These are phyloP conservation scores for Phaetusa simplex DNA, from an alignment of 2,113 vertebrate species.

Conservation along the genomic window DNA sequence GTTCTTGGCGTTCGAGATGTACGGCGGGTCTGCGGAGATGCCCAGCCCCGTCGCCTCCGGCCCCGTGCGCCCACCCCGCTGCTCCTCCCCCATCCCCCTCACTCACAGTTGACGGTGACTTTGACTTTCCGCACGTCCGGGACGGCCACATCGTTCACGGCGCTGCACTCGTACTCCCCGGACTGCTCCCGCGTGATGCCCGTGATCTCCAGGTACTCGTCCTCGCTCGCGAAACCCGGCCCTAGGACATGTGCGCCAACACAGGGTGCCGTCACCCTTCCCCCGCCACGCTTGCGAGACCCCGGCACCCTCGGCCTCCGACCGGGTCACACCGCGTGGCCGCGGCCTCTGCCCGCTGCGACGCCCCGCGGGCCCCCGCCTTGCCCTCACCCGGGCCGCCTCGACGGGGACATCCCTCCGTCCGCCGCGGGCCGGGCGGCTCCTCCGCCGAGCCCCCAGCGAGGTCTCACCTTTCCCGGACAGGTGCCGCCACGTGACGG, in stretches of 20 bases:
- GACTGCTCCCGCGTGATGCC: conserved; percentile 93
- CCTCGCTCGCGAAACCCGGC: conserved; percentile 86
- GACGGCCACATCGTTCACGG: conserved; percentile 89
- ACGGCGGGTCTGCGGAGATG: conserved; percentile 84
- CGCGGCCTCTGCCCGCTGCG: not conserved
- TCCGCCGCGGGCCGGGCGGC: rapidly evolving
- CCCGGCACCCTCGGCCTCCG: not conserved
- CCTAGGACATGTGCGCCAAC: conserved; percentile 63
- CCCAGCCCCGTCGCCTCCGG: rapidly evolving
- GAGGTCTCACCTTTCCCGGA: conserved; percentile 84
- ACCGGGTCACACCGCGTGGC: no score
- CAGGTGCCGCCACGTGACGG: conserved; percentile 90
- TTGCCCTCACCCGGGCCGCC: rapidly evolving
- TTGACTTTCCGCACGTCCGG: conserved; percentile 88
- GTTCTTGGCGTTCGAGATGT: conserved; percentile 89
- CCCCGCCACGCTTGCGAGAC: not conserved
- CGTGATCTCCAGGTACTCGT: conserved; percentile 91
- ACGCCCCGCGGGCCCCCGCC: no score
- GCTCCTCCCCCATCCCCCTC: rapidly evolving
- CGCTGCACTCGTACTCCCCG: conserved; percentile 93
- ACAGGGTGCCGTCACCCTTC: rapidly evolving
- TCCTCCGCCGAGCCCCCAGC: rapidly evolving
- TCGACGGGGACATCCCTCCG: rapidly evolving
- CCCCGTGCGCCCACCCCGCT: rapidly evolving
- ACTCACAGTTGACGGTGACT: conserved; percentile 96